phyloP scores from a whole-genome alignment of 2,113 vertebrate genomes.

The Ploceus nigricollis region DNA sequence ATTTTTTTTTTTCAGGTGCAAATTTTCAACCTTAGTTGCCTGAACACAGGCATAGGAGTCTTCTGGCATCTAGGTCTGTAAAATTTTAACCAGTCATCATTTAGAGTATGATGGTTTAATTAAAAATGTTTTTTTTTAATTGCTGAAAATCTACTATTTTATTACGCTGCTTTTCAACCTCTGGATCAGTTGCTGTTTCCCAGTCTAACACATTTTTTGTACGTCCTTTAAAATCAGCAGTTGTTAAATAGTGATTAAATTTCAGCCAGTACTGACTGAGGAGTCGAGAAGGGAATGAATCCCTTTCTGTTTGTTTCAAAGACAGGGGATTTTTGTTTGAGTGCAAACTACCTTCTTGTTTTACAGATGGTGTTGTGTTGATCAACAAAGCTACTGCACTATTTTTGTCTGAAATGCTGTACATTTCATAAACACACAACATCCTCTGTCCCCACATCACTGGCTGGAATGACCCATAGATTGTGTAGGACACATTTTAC shows the following conservation, averaged over 20 bases:
- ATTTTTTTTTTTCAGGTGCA: slow-evolving; percentile 51
- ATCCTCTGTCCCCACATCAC: not conserved
- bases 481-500: accelerated
- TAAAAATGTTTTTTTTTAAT: not conserved
- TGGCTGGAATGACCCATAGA: accelerated
- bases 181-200: slow-evolving; percentile 64
- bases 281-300: not conserved
- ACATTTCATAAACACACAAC: not conserved
- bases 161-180: slow-evolving; percentile 67
- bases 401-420: slow-evolving; percentile 22
- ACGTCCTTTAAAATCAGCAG: slow-evolving; percentile 40
- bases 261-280: not conserved
- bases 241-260: not conserved
- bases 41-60: not conserved
- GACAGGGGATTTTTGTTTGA: not conserved
- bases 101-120: slow-evolving; percentile 32
- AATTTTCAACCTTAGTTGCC: slow-evolving; percentile 30
- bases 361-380: not conserved
- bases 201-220: slow-evolving; percentile 37
- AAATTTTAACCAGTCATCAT: slow-evolving; percentile 59
- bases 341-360: not conserved
- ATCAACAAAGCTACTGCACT: not conserved
- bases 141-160: slow-evolving; percentile 56
- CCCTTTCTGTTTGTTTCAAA: not conserved
- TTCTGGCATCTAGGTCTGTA: slow-evolving; percentile 59